Percentiles rank a stretch among this genome's conserved stretches.
Evolutionary conservation across 2,797 vertebrate species (phyloP).

Genomic region (Aldrovandia affinis): DNA sequence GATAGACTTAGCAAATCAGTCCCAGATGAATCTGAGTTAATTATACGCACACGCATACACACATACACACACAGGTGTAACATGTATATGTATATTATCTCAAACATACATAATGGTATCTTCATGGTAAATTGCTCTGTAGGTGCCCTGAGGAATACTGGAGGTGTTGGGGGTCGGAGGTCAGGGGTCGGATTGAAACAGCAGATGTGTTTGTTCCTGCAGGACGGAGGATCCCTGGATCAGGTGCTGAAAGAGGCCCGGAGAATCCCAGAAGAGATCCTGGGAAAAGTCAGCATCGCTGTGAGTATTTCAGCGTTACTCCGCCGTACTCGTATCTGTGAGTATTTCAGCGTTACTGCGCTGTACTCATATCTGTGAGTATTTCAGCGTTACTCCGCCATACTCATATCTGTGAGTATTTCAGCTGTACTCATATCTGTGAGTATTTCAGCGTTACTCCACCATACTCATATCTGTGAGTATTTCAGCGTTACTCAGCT

Average conservation of each 20-base stretch:
- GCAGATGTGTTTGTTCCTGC: neutral
- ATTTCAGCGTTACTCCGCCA: neutral
- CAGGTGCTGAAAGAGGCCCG: constrained; percentile 87
- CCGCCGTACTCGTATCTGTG: neutral
- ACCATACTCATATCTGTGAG: too few species aligned
- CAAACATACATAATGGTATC: too few species aligned
- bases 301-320: constrained; percentile 65
- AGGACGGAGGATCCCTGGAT: constrained; percentile 88
- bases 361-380: constrained; percentile 2
- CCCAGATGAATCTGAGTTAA: neutral
- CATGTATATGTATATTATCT: too few species aligned
- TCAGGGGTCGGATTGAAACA: neutral
- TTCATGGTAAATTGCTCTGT: too few species aligned
- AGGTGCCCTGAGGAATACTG: neutral
- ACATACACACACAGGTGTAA: too few species aligned
- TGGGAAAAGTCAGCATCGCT: constrained; percentile 88
- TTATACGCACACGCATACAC: too few species aligned
- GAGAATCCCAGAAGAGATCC: constrained; percentile 85
- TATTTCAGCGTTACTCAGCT: too few species aligned
- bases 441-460: too few species aligned
- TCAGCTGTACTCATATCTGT: too few species aligned
- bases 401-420: too few species aligned
- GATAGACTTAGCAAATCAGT: neutral
- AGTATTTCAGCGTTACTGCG: neutral
- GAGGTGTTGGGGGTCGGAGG: neutral